Percentiles rank a stretch among this genome's conserved stretches.
Conservation (phyloP, 2,888 invertebrate species). For the Synanthedon andrenaeformis region DNA sequence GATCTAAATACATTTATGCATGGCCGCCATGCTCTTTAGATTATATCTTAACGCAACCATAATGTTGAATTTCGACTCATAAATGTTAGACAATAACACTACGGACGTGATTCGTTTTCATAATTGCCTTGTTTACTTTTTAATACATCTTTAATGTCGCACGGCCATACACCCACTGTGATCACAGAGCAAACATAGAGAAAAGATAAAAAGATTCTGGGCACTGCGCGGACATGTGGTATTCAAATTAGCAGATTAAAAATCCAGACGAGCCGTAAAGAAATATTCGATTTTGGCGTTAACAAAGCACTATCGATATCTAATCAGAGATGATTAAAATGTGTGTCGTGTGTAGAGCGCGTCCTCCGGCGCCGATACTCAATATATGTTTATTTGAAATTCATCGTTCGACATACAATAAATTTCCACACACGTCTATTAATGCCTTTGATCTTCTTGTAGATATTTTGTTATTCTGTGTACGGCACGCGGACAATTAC, state of each 20-base stretch:
- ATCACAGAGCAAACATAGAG: background rate
- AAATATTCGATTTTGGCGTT: conserved; percentile 15
- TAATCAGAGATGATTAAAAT: conserved; percentile 34
- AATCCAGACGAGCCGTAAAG: conserved; percentile 5
- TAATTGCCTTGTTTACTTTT: conserved; percentile 32
- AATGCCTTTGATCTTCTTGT: conserved; percentile 63
- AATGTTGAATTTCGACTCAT: conserved; percentile 37
- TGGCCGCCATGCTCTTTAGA: conserved; percentile 38
- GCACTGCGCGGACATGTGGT: background rate
- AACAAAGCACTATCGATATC: conserved; percentile 31
- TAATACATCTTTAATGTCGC: conserved; percentile 13
- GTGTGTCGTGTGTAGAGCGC: conserved; percentile 28
- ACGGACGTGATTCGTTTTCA: conserved; percentile 53
- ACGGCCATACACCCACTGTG: background rate
- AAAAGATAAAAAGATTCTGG: background rate
- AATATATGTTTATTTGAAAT: conserved; percentile 39
- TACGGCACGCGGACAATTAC: conserved; percentile 54
- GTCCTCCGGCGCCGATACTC: conserved; percentile 20
- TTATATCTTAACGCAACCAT: conserved; percentile 53
- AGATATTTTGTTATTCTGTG: conserved; percentile 57
- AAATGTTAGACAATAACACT: conserved; percentile 55
- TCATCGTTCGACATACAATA: conserved; percentile 53
- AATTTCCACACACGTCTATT: conserved; percentile 63
- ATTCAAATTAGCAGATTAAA: background rate
- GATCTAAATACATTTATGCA: conserved; percentile 53